phyloP scores from a whole-genome alignment of 2,888 invertebrate genomes.

The Muschampia plurimacula region DNA sequence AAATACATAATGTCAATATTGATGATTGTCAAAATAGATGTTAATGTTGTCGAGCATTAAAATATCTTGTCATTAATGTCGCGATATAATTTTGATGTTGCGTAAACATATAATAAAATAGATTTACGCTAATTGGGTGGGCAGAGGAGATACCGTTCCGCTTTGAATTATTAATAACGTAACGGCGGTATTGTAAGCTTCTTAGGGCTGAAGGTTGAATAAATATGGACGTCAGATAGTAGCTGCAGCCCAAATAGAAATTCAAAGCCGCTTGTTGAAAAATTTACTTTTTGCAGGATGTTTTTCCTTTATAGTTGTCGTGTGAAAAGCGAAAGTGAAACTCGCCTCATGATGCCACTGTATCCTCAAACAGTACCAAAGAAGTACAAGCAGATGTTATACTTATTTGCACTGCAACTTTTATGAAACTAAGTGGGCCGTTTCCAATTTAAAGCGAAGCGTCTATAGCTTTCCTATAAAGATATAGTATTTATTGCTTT shows the following conservation, averaged over 20 bases:
- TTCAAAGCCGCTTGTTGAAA: slow-evolving; percentile 29
- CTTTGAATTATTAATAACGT: slow-evolving; percentile 80
- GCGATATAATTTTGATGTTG: slow-evolving; percentile 21
- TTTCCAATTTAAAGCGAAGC: no score
- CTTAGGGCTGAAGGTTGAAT: slow-evolving; percentile 81
- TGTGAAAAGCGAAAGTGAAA: no score
- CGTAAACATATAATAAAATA: slow-evolving; percentile 57
- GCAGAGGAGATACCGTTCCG: slow-evolving; percentile 70
- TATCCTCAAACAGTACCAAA: no score
- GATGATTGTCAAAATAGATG: not conserved
- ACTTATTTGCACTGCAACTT: no score
- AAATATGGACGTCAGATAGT: slow-evolving; percentile 52
- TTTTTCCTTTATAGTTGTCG: not conserved
- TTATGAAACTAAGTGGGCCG: no score
- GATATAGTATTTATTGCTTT: no score
- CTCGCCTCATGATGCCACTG: no score
- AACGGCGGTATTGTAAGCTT: slow-evolving; percentile 77
- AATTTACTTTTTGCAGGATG: slow-evolving; percentile 1
- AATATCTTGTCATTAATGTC: slow-evolving; percentile 1
- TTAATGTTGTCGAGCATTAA: slow-evolving; percentile 11
- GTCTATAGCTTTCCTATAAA: no score
- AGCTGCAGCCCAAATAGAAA: slow-evolving; percentile 43
- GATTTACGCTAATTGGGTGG: slow-evolving; percentile 66
- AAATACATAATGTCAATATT: not conserved
- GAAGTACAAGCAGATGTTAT: no score